These are phyloP conservation scores for Spinus pinus DNA, from an alignment of 2,797 vertebrate species.

Conservation along the genomic window DNA sequence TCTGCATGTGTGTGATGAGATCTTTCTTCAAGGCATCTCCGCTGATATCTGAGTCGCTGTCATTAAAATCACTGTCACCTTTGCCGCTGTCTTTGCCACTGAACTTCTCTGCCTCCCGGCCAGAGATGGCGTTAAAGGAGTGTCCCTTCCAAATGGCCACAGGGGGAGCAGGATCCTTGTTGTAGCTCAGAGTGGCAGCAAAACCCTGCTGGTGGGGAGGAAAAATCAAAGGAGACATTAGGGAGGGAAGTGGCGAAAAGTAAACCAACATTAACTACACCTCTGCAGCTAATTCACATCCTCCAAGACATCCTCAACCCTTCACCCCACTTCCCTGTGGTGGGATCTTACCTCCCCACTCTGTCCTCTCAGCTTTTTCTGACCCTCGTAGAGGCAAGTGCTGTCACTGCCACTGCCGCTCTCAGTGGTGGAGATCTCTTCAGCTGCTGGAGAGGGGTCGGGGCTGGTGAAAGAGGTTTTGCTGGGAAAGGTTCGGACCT, in stretches of 20 bases:
- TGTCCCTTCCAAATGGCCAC: constrained; percentile 95
- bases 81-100: constrained; percentile 98
- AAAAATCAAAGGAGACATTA: neutral
- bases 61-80: constrained; percentile 97
- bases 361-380: constrained; percentile 83
- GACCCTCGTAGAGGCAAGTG: constrained; percentile 84
- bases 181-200: constrained; percentile 83
- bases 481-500: constrained; percentile 85
- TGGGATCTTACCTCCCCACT: constrained; percentile 84
- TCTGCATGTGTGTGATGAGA: constrained; percentile 85
- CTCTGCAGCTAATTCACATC: neutral
- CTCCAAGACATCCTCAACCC: neutral
- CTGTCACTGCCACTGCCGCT: constrained; percentile 74
- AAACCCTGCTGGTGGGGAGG: constrained; percentile 80
- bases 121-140: constrained; percentile 91
- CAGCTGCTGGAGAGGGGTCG: constrained; percentile 78
- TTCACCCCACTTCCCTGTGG: fast-evolving
- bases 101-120: constrained; percentile 90
- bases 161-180: constrained; percentile 84
- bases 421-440: constrained; percentile 79
- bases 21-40: constrained; percentile 93
- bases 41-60: constrained; percentile 95
- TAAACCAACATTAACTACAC: neutral
- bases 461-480: constrained; percentile 79
- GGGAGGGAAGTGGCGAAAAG: neutral